Evolutionary conservation across 2,797 vertebrate species (phyloP).

Genomic region (Selene dorsalis): DNA sequence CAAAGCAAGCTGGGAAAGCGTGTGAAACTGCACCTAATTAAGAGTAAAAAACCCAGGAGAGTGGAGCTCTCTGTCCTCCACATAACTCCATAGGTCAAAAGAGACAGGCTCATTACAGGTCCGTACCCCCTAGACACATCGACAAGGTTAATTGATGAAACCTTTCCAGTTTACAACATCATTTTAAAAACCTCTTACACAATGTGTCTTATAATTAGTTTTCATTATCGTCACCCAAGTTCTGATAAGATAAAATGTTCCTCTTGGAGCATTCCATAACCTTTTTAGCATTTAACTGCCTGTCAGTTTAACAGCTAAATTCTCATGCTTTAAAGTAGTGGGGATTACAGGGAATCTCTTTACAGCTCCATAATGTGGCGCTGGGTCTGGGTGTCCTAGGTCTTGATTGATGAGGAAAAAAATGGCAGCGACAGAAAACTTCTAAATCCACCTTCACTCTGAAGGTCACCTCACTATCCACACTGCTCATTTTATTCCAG

Average conservation of each 20-base stretch:
- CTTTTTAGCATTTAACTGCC: conserved; percentile 84
- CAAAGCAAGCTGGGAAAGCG: conserved; percentile 45
- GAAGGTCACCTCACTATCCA: conserved; percentile 70
- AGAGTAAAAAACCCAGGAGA: conserved; percentile 63
- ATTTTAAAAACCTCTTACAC: conserved; percentile 79
- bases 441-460: conserved; percentile 74
- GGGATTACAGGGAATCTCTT: conserved; percentile 79
- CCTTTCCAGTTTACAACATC: conserved; percentile 84
- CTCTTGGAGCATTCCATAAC: conserved; percentile 80
- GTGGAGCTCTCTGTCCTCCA: conserved; percentile 76
- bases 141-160: conserved; percentile 84
- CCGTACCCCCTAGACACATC: conserved; percentile 72
- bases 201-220: conserved; percentile 85
- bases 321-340: conserved; percentile 73
- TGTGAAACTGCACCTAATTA: conserved; percentile 78
- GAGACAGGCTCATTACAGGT: conserved; percentile 82
- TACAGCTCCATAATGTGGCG: conserved; percentile 77
- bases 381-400: conserved; percentile 63
- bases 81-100: conserved; percentile 80
- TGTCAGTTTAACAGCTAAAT: conserved; percentile 81
- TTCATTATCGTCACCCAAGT: conserved; percentile 82
- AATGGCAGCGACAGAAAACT: conserved; percentile 71
- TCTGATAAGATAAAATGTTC: conserved; percentile 83
- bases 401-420: conserved; percentile 78
- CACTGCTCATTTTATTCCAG: conserved; percentile 61